Evolutionary conservation across 1,140 invertebrate species (phyloP), one percentile per base, ranked within the genome.

Genomic region (Drosophila triauraria): DNA sequence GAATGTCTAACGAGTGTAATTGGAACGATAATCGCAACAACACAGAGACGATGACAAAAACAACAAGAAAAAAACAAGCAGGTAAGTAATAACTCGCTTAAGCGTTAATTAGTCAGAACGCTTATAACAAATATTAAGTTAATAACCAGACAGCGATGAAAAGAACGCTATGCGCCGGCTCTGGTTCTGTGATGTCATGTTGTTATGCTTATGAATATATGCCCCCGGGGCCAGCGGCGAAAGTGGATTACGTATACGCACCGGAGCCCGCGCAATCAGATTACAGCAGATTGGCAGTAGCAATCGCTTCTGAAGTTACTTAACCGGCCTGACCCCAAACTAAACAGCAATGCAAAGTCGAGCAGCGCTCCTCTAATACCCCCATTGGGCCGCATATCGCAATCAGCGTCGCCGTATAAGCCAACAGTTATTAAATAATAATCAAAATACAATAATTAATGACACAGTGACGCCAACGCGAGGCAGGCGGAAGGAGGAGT

Each of bases 391-490:
- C 43, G 48, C 80, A 60, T 76, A 74, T 70, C 56, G 58, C 64
- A 76, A 80, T 63, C 67, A 78, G 46, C 63, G 63, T 42, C 43
- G 53, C 62, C 64, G 46, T 38, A 42, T 69, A 82, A 81, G 61
- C 75, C 51, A 46, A 25, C 48, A 60, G 61, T 75, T 80, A 90
- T 87, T 88, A 87, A 78, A 80, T 61, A 80, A 75, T 88, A 88
- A 88, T 80, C 81, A 80, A 78, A 74, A 84, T 85, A 90, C 77
- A 69, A 80, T 85, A 90, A 88, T 88, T 88, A 88, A 88, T 88
- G 78, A 81, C 57, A 63, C 63, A 12, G 67, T 43, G 53, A 71
- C 50, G 69, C 43, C 64, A 48, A 56, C 53, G 69, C 25, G 20
- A 15, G 9, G 32, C 32, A 27, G 30, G 46, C 47, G 69, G 68